These are phyloP conservation scores for Galerucella pusilla DNA, from an alignment of 2,888 invertebrate genomes.

Conservation along the genomic window DNA sequence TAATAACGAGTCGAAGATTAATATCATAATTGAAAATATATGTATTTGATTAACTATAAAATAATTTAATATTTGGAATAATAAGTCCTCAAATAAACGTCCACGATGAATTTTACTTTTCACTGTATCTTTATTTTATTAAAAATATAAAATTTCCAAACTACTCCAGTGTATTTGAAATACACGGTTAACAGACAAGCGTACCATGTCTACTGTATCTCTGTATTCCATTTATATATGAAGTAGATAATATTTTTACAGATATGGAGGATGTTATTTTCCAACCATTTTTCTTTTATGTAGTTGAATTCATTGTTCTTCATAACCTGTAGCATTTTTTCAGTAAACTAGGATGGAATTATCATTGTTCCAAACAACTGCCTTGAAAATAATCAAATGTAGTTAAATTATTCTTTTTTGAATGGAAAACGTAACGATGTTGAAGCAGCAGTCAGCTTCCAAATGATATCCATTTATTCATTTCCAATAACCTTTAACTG, in stretches of 20 bases:
- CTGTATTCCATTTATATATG: neutral
- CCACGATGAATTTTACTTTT: no score
- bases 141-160: neutral
- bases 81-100: neutral
- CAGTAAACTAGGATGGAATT: no score
- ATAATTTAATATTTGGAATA: neutral
- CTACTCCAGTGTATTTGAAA: neutral
- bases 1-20: neutral
- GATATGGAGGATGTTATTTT: neutral
- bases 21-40: neutral
- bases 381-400: no score
- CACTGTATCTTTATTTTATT: neutral
- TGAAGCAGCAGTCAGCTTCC: no score
- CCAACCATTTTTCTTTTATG: no score
- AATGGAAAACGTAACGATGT: no score
- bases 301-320: no score
- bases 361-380: no score
- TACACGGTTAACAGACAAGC: neutral
- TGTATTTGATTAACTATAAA: neutral
- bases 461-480: no score
- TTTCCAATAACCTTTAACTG: no score
- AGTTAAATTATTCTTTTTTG: no score
- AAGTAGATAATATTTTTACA: neutral
- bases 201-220: neutral
- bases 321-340: no score